Evolutionary conservation across 2,888 invertebrate genomes (phyloP).

Genomic region (Euclidia mi): DNA sequence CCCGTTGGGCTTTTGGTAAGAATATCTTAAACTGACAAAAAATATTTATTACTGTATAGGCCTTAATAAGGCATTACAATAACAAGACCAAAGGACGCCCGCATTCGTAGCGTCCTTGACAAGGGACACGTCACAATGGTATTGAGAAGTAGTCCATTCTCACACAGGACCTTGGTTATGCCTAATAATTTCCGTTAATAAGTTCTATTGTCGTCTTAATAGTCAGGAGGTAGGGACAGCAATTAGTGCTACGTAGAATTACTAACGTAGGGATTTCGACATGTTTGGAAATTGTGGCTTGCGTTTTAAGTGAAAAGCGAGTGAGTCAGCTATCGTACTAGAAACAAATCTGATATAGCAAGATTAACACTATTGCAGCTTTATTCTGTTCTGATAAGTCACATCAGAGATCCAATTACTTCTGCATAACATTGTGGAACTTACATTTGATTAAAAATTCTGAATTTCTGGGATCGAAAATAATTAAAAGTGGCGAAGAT

Average conservation of each 20-base stretch:
- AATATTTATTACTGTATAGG: no score
- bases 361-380: no score
- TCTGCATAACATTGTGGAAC: no score
- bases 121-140: not conserved
- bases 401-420: no score
- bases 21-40: no score
- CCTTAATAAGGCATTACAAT: not conserved
- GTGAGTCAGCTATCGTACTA: no score
- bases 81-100: not conserved
- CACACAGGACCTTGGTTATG: slow-evolving; percentile 30
- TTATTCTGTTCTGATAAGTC: no score
- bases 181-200: slow-evolving; percentile 42
- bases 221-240: slow-evolving; percentile 42
- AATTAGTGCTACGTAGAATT: slow-evolving; percentile 45
- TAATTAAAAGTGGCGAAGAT: no score
- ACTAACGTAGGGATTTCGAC: slow-evolving; percentile 39
- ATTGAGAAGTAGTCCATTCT: slow-evolving; percentile 20
- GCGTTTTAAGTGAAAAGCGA: slow-evolving; percentile 18
- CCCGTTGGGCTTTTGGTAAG: no score
- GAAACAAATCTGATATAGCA: no score
- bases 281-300: slow-evolving; percentile 23
- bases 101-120: not conserved
- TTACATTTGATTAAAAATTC: no score
- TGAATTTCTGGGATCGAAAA: no score
- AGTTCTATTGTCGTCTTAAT: slow-evolving; percentile 39